phyloP scores from a whole-genome alignment of 1,140 invertebrate genomes.

The Caenorhabditis remanei region DNA sequence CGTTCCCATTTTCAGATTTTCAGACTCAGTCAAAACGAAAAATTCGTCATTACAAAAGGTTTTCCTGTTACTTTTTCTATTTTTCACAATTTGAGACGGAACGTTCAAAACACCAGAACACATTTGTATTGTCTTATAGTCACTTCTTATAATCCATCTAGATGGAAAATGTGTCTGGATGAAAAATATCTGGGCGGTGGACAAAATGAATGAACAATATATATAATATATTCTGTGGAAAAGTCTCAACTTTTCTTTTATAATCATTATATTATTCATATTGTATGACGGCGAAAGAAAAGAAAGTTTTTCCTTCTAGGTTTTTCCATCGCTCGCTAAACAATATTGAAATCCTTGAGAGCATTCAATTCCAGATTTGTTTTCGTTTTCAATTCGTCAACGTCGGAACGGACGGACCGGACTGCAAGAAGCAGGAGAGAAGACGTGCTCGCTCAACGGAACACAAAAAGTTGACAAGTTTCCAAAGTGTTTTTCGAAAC shows the following conservation, averaged over 20 bases:
- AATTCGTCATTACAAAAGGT: constrained; percentile 1
- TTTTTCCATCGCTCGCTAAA: neutral
- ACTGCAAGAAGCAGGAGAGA: neutral
- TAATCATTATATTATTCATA: constrained; percentile 54
- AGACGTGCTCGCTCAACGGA: constrained; percentile 48
- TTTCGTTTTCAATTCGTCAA: neutral
- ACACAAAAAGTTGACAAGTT: constrained; percentile 56
- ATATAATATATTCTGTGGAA: constrained; percentile 18
- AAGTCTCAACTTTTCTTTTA: neutral
- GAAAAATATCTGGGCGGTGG: constrained; percentile 34
- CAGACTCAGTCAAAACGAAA: neutral
- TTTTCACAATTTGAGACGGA: neutral
- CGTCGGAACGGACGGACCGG: neutral
- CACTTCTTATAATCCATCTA: constrained; percentile 14
- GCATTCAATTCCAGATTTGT: constrained; percentile 54
- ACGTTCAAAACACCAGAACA: constrained; percentile 7
- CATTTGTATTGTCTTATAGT: constrained; percentile 11
- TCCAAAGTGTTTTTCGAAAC: constrained; percentile 56
- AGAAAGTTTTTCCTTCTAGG: constrained; percentile 13
- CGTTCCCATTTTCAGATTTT: neutral
- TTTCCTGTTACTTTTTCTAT: constrained; percentile 18
- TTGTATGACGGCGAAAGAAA: constrained; percentile 27
- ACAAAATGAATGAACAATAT: constrained; percentile 33
- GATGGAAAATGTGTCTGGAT: constrained; percentile 33
- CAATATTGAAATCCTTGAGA: constrained; percentile 52